A percentile compares a stretch with the other conserved stretches of the same genome.
phyloP scores from a whole-genome alignment of 1,140 invertebrate genomes.

The Aphelenchoides fujianensis region DNA sequence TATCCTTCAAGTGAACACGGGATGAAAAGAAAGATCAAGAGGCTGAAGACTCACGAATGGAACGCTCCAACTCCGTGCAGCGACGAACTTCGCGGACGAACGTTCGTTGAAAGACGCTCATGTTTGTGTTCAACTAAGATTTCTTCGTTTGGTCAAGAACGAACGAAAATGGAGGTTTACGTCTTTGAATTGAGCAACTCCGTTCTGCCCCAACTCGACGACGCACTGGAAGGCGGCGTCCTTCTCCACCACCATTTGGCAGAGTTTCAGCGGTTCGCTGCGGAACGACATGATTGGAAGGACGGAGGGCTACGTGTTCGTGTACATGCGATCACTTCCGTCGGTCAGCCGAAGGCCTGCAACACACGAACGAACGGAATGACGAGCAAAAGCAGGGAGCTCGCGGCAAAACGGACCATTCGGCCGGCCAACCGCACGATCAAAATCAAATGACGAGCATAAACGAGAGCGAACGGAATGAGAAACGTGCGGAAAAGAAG shows the following conservation, averaged over 20 bases:
- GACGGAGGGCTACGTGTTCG: too few species aligned
- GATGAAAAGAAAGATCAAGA: constrained; percentile 22
- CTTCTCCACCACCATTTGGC: constrained; percentile 81
- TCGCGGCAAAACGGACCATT: too few species aligned
- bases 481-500: too few species aligned
- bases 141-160: neutral
- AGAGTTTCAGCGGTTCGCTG: constrained; percentile 80
- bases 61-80: constrained; percentile 86
- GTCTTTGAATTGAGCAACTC: constrained; percentile 82
- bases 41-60: constrained; percentile 70
- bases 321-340: too few species aligned
- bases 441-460: too few species aligned
- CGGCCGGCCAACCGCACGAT: too few species aligned
- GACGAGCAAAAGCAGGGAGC: too few species aligned
- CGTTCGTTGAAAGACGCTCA: constrained; percentile 83
- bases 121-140: constrained; percentile 69
- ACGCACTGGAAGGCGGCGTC: constrained; percentile 83
- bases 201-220: constrained; percentile 81
- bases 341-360: too few species aligned
- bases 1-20: constrained; percentile 35
- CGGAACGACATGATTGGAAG: constrained; percentile 75
- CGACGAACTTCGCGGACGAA: constrained; percentile 82
- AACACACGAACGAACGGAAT: too few species aligned
- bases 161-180: constrained; percentile 69
- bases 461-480: too few species aligned